These are phyloP conservation scores for Callithrix jacchus DNA, from an alignment of 2,113 vertebrate species.

Conservation along the genomic window DNA sequence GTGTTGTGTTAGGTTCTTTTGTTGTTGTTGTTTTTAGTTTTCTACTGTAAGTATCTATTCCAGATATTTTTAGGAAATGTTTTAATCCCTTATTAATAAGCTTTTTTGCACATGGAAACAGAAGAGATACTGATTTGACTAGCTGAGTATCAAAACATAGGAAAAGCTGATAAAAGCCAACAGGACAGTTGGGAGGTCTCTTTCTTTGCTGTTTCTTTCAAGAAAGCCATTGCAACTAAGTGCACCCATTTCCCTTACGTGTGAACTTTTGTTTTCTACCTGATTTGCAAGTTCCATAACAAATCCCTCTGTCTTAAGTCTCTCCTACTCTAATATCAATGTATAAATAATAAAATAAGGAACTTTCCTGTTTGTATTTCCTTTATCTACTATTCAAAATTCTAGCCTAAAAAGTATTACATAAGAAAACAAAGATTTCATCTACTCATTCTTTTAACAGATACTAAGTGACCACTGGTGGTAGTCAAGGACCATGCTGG, in stretches of 20 bases:
- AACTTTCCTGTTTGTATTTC: neutral
- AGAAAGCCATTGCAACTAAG: neutral
- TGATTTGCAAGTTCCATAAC: neutral
- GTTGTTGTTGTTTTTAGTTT: neutral
- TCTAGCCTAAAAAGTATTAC: neutral
- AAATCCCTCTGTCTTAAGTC: neutral
- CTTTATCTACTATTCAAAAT: neutral
- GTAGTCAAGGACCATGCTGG: neutral
- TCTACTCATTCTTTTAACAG: neutral
- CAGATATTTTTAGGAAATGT: conserved; percentile 63
- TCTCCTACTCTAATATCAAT: neutral
- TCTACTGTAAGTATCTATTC: conserved; percentile 56
- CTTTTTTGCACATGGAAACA: conserved; percentile 48
- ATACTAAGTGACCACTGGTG: neutral
- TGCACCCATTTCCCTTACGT: neutral
- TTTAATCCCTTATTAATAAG: conserved; percentile 56
- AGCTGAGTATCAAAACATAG: neutral
- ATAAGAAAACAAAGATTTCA: neutral
- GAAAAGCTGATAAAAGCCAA: conserved; percentile 32
- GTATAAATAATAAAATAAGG: neutral
- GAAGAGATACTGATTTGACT: conserved; percentile 29
- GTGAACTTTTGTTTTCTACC: neutral
- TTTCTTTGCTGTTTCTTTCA: conserved; percentile 23
- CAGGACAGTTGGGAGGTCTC: neutral
- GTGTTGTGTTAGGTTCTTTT: neutral